A percentile compares a stretch with the other conserved stretches of the same genome.
Evolutionary conservation across 2,888 invertebrate species (phyloP).

Genomic region (Petrolisthes manimaculis): DNA sequence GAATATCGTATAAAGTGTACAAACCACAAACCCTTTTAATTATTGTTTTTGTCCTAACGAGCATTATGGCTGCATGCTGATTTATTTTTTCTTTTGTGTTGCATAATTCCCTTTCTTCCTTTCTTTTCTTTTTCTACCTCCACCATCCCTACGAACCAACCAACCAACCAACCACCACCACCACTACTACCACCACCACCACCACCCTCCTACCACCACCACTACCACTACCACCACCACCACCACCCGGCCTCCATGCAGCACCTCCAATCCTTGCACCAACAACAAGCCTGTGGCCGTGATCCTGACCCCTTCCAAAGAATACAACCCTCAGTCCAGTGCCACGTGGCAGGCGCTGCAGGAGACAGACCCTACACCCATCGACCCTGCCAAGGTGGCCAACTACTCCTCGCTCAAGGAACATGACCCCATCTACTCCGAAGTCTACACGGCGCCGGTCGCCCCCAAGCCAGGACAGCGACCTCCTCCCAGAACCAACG

Average conservation of each 20-base stretch:
- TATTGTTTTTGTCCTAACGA: neutral
- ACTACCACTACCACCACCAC: neutral
- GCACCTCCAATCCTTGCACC: constrained; percentile 40
- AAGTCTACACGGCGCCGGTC: constrained; percentile 59
- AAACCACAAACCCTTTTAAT: no score
- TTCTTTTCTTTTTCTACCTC: constrained; percentile 14
- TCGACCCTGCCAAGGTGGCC: constrained; percentile 57
- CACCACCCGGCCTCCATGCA: constrained; percentile 14
- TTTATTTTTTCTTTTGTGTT: neutral
- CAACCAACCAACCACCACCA: constrained; percentile 10
- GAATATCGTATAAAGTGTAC: constrained; percentile 1
- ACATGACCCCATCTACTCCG: constrained; percentile 65
- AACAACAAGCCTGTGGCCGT: constrained; percentile 53
- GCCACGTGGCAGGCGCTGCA: constrained; percentile 64
- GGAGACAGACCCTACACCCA: constrained; percentile 54
- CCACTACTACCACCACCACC: constrained; percentile 24
- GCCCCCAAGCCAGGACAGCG: constrained; percentile 47
- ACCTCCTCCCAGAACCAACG: constrained; percentile 43
- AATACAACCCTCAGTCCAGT: constrained; percentile 64
- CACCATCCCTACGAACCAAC: neutral
- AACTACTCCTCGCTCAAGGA: constrained; percentile 55
- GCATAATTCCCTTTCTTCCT: constrained; percentile 8
- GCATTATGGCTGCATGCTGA: constrained; percentile 15
- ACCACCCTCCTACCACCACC: constrained; percentile 10
- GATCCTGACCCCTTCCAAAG: constrained; percentile 61